Evolutionary conservation across 2,113 vertebrate species (phyloP), one percentile per base, ranked within the genome.

Genomic region (Muntiacus muntjak): DNA sequence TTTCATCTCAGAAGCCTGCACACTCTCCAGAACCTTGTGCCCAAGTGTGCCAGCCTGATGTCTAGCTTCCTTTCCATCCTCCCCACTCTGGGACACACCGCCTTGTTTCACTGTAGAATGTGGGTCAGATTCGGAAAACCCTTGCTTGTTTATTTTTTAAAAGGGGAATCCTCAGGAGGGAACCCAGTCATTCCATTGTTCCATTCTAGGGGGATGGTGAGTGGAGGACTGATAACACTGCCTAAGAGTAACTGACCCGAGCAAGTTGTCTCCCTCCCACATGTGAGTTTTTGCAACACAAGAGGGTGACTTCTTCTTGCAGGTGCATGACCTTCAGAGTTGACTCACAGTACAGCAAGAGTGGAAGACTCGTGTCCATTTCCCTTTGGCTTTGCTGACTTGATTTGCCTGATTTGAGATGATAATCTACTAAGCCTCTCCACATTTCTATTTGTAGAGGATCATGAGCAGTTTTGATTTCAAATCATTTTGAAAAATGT

Each of bases 81-180:
- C 25, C 21, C 1, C 47, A 50, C 54, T 50, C 43, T 4, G 14
- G 50, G 13, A 54, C n/a, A 26, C 2, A 47, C 43, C 16, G 7
- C 76, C 43, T 78, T 47, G 14, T 78, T 47, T 45, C 25, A 17
- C 33, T 62, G 5, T 58, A 76, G 55, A 93, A 50, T 50, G 11
- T 82, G 57, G 71, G 17, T 25, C 81, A 74, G 82, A 96, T 91
- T 28, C 43, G 64, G 93, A 76, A 81, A 95, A 94, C 5, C 2
- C 90, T 23, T 47, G 58, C 52, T 71, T 95, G 62, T 92, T 96
- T 94, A 71, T 91, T 88, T 94, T 91, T 57, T 30, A 55, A 54
- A 95, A 88, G 92, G 58, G 67, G 95, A 92, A 23, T 94, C 74
- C 52, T 87, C 88, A 14, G 0, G 26, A 36, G 58, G 87, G 50